Evolutionary conservation across 1,140 invertebrate genomes (phyloP).

Genomic region (Zaprionus gabonicus): DNA sequence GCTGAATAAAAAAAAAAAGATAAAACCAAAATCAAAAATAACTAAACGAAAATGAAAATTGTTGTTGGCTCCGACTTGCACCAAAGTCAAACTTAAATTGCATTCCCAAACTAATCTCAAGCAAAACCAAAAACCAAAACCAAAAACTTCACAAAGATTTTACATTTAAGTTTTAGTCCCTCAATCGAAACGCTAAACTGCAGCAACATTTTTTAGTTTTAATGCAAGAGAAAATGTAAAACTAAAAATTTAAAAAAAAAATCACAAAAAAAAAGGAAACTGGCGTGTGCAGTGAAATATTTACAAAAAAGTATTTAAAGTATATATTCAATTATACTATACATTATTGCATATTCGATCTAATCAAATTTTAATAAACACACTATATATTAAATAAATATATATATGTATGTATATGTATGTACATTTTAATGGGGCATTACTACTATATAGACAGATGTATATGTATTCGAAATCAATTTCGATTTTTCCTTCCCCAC

Average conservation of each 20-base stretch:
- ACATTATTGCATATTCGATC: slow-evolving; percentile 68
- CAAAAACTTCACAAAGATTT: slow-evolving; percentile 39
- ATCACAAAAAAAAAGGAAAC: slow-evolving; percentile 17
- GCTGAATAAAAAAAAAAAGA: slow-evolving; percentile 17
- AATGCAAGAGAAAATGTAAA: slow-evolving; percentile 39
- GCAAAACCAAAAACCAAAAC: slow-evolving; percentile 8
- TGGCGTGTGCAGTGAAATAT: slow-evolving; percentile 64
- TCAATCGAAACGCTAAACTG: slow-evolving; percentile 36
- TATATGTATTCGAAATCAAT: slow-evolving; percentile 44
- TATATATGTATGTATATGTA: slow-evolving; percentile 48
- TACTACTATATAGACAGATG: slow-evolving; percentile 39
- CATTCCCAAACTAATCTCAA: slow-evolving; percentile 55
- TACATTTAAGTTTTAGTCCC: slow-evolving; percentile 44
- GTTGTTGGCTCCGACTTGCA: slow-evolving; percentile 45
- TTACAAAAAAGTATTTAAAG: slow-evolving; percentile 52
- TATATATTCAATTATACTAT: slow-evolving; percentile 55
- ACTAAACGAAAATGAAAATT: slow-evolving; percentile 25
- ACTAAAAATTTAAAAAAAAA: slow-evolving; percentile 38
- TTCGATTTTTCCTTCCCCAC: slow-evolving; percentile 18
- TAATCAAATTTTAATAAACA: slow-evolving; percentile 54
- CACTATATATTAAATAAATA: slow-evolving; percentile 10
- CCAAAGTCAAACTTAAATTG: slow-evolving; percentile 37
- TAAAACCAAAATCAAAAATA: slow-evolving; percentile 18
- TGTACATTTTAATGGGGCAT: slow-evolving; percentile 71
- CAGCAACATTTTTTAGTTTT: slow-evolving; percentile 48